Evolutionary conservation across 2,888 invertebrate genomes (phyloP).

Genomic region (Leptinotarsa tumamoca): DNA sequence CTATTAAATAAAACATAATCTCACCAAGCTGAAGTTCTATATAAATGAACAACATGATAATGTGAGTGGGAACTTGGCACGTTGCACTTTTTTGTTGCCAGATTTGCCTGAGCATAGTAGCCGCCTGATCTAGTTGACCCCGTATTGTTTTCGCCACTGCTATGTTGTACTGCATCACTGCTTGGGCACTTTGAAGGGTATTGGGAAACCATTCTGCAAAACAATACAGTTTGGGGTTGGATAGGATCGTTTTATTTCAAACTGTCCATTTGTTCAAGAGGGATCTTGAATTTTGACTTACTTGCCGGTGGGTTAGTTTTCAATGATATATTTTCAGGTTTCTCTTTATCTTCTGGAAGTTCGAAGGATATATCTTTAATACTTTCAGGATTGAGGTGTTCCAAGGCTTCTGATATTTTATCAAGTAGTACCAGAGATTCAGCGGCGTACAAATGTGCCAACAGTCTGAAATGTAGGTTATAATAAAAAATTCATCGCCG

Average conservation of each 20-base stretch:
- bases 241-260: not conserved
- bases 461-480: conserved; percentile 69
- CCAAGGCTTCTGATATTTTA: conserved; percentile 84
- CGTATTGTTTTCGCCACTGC: conserved; percentile 81
- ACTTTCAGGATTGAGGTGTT: conserved; percentile 83
- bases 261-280: too few species aligned
- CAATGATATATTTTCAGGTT: conserved; percentile 62
- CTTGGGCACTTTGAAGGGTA: conserved; percentile 74
- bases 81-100: conserved; percentile 69
- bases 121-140: conserved; percentile 78
- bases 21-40: conserved; percentile 75
- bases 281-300: conserved; percentile 45
- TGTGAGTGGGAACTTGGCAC: conserved; percentile 72
- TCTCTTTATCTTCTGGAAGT: conserved; percentile 67
- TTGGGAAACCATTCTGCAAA: conserved; percentile 73
- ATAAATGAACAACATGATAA: conserved; percentile 75
- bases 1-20: conserved; percentile 31
- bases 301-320: conserved; percentile 63
- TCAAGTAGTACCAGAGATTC: conserved; percentile 88
- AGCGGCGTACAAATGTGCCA: conserved; percentile 90
- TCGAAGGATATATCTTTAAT: conserved; percentile 71
- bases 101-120: conserved; percentile 65
- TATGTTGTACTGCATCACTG: conserved; percentile 82
- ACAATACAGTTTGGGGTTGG: too few species aligned
- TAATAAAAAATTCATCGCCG: too few species aligned